phyloP scores from a whole-genome alignment of 2,888 invertebrate species.

The Drosophila antonietae region DNA sequence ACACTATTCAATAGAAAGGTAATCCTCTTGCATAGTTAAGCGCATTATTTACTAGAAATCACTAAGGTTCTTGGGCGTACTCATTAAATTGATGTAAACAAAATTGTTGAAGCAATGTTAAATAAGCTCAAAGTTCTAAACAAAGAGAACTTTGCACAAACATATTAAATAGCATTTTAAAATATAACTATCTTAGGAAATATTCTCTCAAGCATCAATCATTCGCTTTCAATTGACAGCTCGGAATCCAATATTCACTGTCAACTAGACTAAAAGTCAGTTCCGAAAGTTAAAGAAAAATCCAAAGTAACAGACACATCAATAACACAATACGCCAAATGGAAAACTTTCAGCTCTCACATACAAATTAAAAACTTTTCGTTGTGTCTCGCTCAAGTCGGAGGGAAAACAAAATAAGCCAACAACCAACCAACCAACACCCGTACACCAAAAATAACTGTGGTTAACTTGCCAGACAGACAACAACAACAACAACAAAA shows the following conservation, averaged over 20 bases:
- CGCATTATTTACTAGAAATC: background rate
- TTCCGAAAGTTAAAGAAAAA: slow-evolving; percentile 25
- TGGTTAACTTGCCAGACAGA: slow-evolving; percentile 62
- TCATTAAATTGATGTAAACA: background rate
- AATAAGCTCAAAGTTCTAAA: background rate
- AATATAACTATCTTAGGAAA: background rate
- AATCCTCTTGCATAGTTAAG: background rate
- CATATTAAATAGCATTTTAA: background rate
- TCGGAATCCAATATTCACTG: background rate
- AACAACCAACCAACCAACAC: slow-evolving; percentile 25
- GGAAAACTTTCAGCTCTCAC: slow-evolving; percentile 35
- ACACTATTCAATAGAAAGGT: background rate
- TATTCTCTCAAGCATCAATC: background rate
- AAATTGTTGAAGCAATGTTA: background rate
- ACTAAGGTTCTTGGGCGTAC: background rate
- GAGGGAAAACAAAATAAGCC: slow-evolving; percentile 26
- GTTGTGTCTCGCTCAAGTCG: slow-evolving; percentile 26
- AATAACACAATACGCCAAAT: slow-evolving; percentile 42
- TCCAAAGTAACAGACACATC: slow-evolving; percentile 42
- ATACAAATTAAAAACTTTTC: slow-evolving; percentile 53
- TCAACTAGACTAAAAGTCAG: slow-evolving; percentile 14
- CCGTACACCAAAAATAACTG: slow-evolving; percentile 49
- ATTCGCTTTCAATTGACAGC: slow-evolving; percentile 2
- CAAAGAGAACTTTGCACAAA: background rate
- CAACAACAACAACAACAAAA: slow-evolving; percentile 40